phyloP scores from a whole-genome alignment of 2,113 vertebrate species.

The Regulus satrapa region DNA sequence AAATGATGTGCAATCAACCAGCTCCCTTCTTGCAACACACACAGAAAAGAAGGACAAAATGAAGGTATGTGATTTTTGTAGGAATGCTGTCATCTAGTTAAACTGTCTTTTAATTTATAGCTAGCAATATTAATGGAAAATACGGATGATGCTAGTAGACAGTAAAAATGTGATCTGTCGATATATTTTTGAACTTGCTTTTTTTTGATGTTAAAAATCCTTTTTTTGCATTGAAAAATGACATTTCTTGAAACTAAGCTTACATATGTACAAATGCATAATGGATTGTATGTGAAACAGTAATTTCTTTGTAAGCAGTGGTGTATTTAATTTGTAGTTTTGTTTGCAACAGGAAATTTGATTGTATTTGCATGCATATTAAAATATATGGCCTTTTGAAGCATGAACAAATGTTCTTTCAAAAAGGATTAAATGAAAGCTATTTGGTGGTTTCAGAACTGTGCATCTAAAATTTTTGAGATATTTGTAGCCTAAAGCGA shows the following conservation, averaged over 20 bases:
- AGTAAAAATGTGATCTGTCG: not conserved
- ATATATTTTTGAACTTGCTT: not conserved
- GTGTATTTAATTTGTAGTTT: not conserved
- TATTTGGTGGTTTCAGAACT: not conserved
- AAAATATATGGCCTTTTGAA: not conserved
- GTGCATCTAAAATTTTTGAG: not conserved
- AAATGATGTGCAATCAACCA: conserved; percentile 87
- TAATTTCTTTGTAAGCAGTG: not conserved
- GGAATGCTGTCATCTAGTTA: not conserved
- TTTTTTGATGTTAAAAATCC: not conserved
- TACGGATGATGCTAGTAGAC: not conserved
- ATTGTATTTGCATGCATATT: not conserved
- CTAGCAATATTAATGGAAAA: not conserved
- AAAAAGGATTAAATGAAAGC: not conserved
- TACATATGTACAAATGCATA: not conserved
- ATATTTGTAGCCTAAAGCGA: not conserved
- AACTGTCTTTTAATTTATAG: not conserved
- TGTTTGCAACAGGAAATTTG: not conserved
- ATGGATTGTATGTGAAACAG: not conserved
- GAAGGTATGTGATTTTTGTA: conserved; percentile 78
- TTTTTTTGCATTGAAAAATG: not conserved
- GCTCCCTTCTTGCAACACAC: conserved; percentile 81
- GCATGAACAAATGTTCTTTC: not conserved
- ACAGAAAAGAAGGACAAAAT: conserved; percentile 84
- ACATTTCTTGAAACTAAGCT: not conserved